phyloP scores from a whole-genome alignment of 2,797 vertebrate species.

The Sylvilagus floridanus region DNA sequence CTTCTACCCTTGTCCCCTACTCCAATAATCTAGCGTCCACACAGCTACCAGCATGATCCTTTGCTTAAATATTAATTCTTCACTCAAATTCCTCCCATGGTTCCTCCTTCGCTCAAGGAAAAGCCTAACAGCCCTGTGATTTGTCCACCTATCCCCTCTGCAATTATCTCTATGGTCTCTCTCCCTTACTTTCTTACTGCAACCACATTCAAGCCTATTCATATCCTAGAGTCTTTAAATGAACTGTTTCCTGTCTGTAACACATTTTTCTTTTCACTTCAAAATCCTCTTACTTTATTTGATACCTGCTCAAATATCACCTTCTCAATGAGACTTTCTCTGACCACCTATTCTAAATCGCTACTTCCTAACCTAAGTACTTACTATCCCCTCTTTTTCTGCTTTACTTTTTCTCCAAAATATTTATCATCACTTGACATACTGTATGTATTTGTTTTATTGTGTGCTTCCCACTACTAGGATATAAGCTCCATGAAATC shows the following conservation, averaged over 20 bases:
- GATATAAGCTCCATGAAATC: constrained; percentile 24
- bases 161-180: not conserved
- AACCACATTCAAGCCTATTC: not conserved
- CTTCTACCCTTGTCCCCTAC: not conserved
- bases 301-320: constrained; percentile 41
- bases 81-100: constrained; percentile 2
- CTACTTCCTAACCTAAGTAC: not conserved
- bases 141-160: not conserved
- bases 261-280: not conserved
- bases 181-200: constrained; percentile 24
- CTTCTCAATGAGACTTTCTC: constrained; percentile 27
- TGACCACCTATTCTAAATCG: constrained; percentile 51
- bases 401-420: constrained; percentile 51
- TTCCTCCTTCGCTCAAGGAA: constrained; percentile 23
- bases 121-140: constrained; percentile 28
- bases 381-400: not conserved
- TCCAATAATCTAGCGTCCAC: constrained; percentile 11
- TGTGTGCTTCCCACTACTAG: constrained; percentile 10
- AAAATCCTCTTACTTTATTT: constrained; percentile 21
- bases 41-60: not conserved
- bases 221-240: not conserved
- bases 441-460: not conserved
- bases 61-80: constrained; percentile 63
- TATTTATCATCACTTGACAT: constrained; percentile 40
- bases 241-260: constrained; percentile 24